Conservation (phyloP, 2,888 invertebrate genomes). For the Lithophane socia region DNA sequence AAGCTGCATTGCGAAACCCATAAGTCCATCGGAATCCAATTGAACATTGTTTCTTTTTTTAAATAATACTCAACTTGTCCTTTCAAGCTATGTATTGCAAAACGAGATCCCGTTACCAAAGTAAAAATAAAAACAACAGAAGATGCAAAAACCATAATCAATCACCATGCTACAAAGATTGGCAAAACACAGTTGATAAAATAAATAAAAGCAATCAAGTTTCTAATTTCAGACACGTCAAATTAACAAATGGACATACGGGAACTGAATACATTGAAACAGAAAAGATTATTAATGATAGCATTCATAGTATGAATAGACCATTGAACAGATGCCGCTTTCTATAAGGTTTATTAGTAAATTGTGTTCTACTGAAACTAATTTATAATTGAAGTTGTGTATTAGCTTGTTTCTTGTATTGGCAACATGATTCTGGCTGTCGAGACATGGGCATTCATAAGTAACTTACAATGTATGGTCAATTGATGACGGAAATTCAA, state of each 20-base stretch:
- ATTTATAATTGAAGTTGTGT: slow-evolving; percentile 70
- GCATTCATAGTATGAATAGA: slow-evolving; percentile 75
- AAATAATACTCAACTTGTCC: not conserved
- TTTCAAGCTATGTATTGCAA: not conserved
- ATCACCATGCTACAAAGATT: slow-evolving; percentile 36
- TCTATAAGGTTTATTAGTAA: slow-evolving; percentile 75
- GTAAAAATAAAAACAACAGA: not conserved
- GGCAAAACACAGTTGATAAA: slow-evolving; percentile 49
- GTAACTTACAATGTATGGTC: slow-evolving; percentile 58
- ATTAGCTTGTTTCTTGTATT: slow-evolving; percentile 62
- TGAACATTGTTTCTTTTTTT: not conserved
- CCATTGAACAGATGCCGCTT: slow-evolving; percentile 72
- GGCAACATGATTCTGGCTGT: slow-evolving; percentile 57
- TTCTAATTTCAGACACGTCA: slow-evolving; percentile 70
- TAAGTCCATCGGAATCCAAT: slow-evolving; percentile 9
- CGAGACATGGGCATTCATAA: slow-evolving; percentile 61
- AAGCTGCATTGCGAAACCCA: slow-evolving; percentile 7
- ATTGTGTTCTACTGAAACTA: slow-evolving; percentile 72
- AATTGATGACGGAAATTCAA: slow-evolving; percentile 44
- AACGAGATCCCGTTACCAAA: not conserved
- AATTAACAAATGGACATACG: slow-evolving; percentile 70
- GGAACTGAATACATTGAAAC: slow-evolving; percentile 71
- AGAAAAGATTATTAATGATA: slow-evolving; percentile 77
- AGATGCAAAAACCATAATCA: slow-evolving; percentile 25
- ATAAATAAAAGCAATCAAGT: slow-evolving; percentile 66